Evolutionary conservation across 2,888 invertebrate species (phyloP), one percentile per base, ranked within the genome.

Genomic region (Plebejus anna): DNA sequence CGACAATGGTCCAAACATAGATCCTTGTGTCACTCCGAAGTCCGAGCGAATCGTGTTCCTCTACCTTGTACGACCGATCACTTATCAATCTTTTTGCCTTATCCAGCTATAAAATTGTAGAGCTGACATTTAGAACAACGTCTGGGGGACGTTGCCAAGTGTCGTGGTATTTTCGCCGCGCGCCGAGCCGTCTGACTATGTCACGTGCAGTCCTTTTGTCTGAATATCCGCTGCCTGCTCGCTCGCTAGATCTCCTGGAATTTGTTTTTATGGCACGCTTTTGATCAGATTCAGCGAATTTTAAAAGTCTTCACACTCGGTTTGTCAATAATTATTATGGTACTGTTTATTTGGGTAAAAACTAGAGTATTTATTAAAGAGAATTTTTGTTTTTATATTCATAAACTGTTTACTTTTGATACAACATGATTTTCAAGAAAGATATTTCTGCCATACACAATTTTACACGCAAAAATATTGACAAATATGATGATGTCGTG

Each of bases 111-210:
- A 72, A 42, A 72, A 72, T 28, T 47, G 47, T 47, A 4, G 22
- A 72, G 72, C 28, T 72, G 72, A 72, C 72, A 72, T 72, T 72
- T 72, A 42, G 13, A 73, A 55, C 73, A 36, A 16, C 55, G 73
- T 73, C 73, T 73, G 73, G 32, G 28, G 16, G 51, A 55, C 73
- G 51, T 51, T 80, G 80, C 78, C 79, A 80, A 80, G 76, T 79
- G 78, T 78, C 76, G 76, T 51, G 77, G 70, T 78, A 78, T 78
- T 79, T 76, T 70, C 75, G 78, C 42, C 66, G 72, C 76, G 73
- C 76, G 73, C 70, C 70, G 73, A 75, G 77, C 75, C 71, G 75
- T 71, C 75, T 75, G 77, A 61, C 47, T 42, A 66, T 75, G 73
- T 73, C 55, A 55, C 55, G 72, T 72, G 72, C 72, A 47, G 72